phyloP scores from a whole-genome alignment of 2,113 vertebrate species.

The Malurus melanocephalus region DNA sequence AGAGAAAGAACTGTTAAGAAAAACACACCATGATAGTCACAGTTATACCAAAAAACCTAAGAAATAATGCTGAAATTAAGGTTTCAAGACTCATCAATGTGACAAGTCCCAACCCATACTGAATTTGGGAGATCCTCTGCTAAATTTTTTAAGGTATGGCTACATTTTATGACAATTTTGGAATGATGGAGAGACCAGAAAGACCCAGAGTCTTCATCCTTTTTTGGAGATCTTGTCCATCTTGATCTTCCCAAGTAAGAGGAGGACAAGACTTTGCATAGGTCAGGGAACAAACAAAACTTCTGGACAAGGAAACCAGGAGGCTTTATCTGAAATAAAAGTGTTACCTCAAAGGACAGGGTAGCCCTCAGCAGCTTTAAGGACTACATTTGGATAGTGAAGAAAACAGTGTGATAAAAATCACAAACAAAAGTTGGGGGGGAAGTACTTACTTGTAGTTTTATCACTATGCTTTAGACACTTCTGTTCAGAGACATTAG shows the following conservation, averaged over 20 bases:
- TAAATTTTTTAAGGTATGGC: background rate
- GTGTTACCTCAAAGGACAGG: background rate
- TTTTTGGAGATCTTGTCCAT: background rate
- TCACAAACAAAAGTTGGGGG: background rate
- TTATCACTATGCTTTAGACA: background rate
- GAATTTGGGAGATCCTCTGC: background rate
- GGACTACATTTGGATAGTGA: background rate
- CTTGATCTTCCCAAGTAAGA: background rate
- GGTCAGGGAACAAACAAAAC: background rate
- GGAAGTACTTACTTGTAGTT: background rate
- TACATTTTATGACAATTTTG: fast-evolving
- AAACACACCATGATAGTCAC: background rate
- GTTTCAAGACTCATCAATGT: background rate
- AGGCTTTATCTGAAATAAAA: background rate
- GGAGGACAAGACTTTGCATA: fast-evolving
- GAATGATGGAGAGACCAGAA: background rate
- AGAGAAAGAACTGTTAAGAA: background rate
- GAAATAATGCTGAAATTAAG: background rate
- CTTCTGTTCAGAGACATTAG: background rate
- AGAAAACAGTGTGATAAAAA: background rate
- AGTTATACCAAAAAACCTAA: background rate
- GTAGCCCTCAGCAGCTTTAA: background rate
- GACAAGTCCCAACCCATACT: background rate
- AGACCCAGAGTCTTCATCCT: background rate
- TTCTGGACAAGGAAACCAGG: background rate